Base-by-base conservation (phyloP, 2,888 invertebrate species). In the Phalangium opilio region DNA sequence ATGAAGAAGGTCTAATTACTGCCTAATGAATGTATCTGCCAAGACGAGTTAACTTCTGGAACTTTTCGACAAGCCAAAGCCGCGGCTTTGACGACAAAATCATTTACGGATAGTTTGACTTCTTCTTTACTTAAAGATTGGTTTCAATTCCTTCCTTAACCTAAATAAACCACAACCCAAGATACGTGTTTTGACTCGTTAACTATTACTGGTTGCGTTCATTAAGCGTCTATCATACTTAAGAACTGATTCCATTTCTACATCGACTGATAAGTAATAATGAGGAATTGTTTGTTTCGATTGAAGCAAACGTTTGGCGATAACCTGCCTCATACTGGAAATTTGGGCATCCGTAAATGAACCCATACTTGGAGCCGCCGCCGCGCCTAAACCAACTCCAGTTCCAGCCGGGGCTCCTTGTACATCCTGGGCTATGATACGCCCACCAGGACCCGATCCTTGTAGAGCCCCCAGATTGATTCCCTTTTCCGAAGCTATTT, bases 231-330 rank as follows among this genome's bases (percentile, higher is more conserved):
- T n/a, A n/a, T n/a, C 63, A 59, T 59, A 72, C 61, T 76, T 75
- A 46, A 90, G 52, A 15, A 75, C 69, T 52, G 70, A 64, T 62
- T 95, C 91, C 60, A 96, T 77, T 61, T 81, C 78, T 48, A 90
- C 74, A 47, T 95, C 90, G 38, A 81, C 74, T 0, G 83, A 78
- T 2, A 96, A 72, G 67, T 98, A 99, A 67, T 96, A 99, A 67
- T 99, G 98, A 3, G 98, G 98, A 63, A 98, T 86, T 43, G 79
- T 81, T 66, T 83, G 80, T 69, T 96, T 96, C 33, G 95, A 89
- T 60, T 83, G 78, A 2, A 81, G 64, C 43, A 95, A 73, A 35
- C 95, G 73, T 65, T 85, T 86, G 20, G 93, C 95, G 62, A 95
- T 93, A 27, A 84, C 80, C 54, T 68, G 59, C 40, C 53, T 27